A percentile compares a stretch with the other conserved stretches of the same genome.
Evolutionary conservation across 2,113 vertebrate species (phyloP).

Genomic region (Panurus biarmicus): DNA sequence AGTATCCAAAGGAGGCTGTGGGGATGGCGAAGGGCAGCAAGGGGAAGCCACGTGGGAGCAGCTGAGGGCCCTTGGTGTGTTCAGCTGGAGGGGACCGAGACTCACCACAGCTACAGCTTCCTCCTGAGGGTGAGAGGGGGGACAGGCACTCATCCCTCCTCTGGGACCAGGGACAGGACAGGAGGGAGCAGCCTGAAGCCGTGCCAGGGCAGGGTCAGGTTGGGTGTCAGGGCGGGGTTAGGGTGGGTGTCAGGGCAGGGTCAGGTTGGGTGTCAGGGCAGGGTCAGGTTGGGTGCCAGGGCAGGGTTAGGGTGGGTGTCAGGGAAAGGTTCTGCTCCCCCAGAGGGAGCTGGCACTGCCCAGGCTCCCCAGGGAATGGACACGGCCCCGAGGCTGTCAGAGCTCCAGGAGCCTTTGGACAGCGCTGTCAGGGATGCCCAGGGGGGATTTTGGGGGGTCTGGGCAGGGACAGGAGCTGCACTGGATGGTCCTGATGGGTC

Average conservation of each 20-base stretch:
- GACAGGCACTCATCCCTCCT: background rate
- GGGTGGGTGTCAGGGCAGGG: rapidly evolving
- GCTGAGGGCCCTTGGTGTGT: background rate
- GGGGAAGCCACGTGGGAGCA: rapidly evolving
- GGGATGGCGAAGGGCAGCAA: background rate
- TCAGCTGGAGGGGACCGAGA: background rate
- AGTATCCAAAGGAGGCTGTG: background rate
- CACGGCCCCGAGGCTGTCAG: background rate
- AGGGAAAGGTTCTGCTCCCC: background rate
- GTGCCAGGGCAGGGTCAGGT: rapidly evolving
- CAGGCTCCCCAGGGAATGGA: background rate
- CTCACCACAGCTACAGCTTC: background rate
- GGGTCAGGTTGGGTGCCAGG: rapidly evolving
- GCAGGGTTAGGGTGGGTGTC: rapidly evolving
- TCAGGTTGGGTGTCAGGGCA: rapidly evolving
- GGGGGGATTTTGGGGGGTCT: background rate
- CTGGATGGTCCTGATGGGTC: rapidly evolving
- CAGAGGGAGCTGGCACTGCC: background rate
- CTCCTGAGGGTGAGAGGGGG: background rate
- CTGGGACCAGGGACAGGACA: background rate
- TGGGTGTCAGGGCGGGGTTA: rapidly evolving
- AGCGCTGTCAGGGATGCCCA: background rate
- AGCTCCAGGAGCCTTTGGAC: background rate
- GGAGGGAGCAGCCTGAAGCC: background rate
- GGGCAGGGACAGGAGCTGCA: rapidly evolving